Base-by-base conservation (phyloP, 2,797 vertebrate species). In the Euphonia xanthogaster region DNA sequence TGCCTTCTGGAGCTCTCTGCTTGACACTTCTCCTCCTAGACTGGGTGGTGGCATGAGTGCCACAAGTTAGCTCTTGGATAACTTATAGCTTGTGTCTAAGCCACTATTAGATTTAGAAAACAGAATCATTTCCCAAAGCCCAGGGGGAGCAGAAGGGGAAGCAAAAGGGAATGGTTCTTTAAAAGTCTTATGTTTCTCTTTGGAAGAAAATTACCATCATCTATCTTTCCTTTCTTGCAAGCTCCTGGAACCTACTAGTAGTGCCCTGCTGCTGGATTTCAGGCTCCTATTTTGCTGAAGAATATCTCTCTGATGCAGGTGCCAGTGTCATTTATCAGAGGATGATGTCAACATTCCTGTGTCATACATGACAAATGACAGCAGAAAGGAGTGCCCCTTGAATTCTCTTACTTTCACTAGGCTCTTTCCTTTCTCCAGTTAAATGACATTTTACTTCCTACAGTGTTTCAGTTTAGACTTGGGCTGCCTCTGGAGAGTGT, bases 311-410 rank as follows among this genome's bases (percentile, higher is more conserved):
- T 91, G 90, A 91, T 96, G 90, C 96, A 97, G 94, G 95, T 97
- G 97, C 94, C 93, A 93, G 87, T 97, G 90, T 93, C 93, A 97
- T 97, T 97, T 97, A 94, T 96, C 93, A 94, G 94, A 91, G 81
- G 77, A 88, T 96, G 95, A 96, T 96, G 93, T 97, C 96, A 97
- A 94, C 94, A 96, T 96, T 97, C 97, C 91, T 94, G 94, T 95
- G 94, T 97, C 96, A 97, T 91, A 95, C 66, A 74, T 95, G 97
- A 97, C 94, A 96, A 97, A 97, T 95, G 94, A 84, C 90, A 94
- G 85, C 90, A 96, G 86, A 94, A 95, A 92, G 92, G 86, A 95
- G 86, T 94, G 90, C 92, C 90, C 92, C 82, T 80, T 84, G 67
- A 93, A 96, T 88, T 93, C 73, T 80, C 84, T 65, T 67, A 53